These are phyloP conservation scores for Tetramorium alpestre DNA, from an alignment of 1,140 invertebrate genomes.

Conservation along the genomic window DNA sequence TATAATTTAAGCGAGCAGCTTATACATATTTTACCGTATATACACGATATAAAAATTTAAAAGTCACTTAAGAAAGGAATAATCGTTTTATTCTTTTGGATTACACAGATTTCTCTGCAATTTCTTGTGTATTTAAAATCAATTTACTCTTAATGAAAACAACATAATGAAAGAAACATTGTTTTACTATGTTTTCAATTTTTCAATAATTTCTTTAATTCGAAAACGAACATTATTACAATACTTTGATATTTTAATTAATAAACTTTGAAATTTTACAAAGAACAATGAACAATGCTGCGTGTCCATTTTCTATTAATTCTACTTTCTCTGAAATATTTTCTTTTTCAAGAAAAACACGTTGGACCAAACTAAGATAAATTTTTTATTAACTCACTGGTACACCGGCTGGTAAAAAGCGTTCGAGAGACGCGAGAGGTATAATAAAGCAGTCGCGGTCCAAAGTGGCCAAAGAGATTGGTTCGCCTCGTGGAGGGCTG, in stretches of 20 bases:
- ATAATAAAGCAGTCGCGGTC: constrained; percentile 96
- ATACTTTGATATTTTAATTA: too few species aligned
- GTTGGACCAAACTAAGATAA: background rate
- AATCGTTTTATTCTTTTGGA: background rate
- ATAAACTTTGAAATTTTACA: too few species aligned
- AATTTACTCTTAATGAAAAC: constrained; percentile 2
- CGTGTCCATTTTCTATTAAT: background rate
- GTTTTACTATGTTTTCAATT: too few species aligned
- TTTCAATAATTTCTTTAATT: too few species aligned
- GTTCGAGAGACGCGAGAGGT: constrained; percentile 93
- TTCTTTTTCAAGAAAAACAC: background rate
- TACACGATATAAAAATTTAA: background rate
- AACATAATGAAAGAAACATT: background rate
- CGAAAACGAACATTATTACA: too few species aligned
- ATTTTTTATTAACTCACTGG: constrained; percentile 87
- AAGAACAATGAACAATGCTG: too few species aligned
- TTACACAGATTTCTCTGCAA: background rate
- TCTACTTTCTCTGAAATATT: background rate
- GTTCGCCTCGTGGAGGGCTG: constrained; percentile 87
- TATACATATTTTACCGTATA: background rate
- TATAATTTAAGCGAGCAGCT: background rate
- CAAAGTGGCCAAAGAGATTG: constrained; percentile 91
- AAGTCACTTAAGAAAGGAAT: background rate
- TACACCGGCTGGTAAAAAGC: constrained; percentile 94
- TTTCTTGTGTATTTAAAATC: background rate